A percentile compares a stretch with the other conserved stretches of the same genome.
Evolutionary conservation across 2,888 invertebrate species (phyloP).

Genomic region (Chrysolina haemoptera): DNA sequence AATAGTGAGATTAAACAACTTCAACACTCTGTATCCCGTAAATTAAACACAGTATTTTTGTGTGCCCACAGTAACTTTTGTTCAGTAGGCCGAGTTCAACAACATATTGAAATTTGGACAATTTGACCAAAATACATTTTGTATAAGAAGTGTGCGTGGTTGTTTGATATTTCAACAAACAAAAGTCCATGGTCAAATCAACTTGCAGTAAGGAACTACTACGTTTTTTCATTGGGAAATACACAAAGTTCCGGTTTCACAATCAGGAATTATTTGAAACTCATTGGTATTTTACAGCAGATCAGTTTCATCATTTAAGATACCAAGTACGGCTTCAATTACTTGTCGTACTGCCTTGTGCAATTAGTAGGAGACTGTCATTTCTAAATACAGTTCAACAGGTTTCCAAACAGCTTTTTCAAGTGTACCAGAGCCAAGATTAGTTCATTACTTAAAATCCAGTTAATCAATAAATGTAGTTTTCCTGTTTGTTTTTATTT

Average conservation of each 20-base stretch:
- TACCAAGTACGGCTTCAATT: slow-evolving; percentile 1
- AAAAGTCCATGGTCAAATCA: neutral
- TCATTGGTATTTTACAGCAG: neutral
- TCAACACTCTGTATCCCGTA: too few species aligned
- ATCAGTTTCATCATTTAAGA: neutral
- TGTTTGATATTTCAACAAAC: too few species aligned
- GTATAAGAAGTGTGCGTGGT: too few species aligned
- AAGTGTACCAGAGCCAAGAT: neutral
- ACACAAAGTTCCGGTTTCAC: slow-evolving; percentile 12
- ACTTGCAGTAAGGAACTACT: neutral
- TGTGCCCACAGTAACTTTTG: too few species aligned
- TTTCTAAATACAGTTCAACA: too few species aligned
- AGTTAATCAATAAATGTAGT: neutral
- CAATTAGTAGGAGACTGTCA: too few species aligned
- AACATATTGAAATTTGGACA: too few species aligned
- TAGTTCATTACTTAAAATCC: neutral
- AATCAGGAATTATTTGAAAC: slow-evolving; percentile 5
- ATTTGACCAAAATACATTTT: too few species aligned
- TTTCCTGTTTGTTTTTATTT: too few species aligned
- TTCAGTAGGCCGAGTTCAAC: too few species aligned
- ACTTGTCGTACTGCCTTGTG: neutral
- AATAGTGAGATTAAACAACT: too few species aligned
- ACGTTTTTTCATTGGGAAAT: neutral
- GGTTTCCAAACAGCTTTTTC: slow-evolving; percentile 3
- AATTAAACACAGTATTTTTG: too few species aligned